phyloP scores from a whole-genome alignment of 2,797 vertebrate genomes.

The Babyrousa celebensis region DNA sequence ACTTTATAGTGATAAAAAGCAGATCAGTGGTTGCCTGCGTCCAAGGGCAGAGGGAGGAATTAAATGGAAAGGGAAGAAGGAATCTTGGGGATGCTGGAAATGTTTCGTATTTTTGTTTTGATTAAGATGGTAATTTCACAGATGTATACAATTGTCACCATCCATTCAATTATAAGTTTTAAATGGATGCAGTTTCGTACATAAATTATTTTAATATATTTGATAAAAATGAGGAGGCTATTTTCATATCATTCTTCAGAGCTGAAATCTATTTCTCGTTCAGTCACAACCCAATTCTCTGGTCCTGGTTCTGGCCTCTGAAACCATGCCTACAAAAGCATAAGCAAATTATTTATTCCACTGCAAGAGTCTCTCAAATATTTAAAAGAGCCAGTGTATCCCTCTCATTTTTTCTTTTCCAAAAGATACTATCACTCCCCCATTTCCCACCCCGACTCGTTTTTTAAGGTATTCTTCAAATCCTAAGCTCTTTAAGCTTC shows the following conservation, averaged over 20 bases:
- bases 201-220: slow-evolving; percentile 54
- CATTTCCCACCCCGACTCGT: not conserved
- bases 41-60: not conserved
- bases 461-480: slow-evolving; percentile 21
- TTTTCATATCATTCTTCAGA: slow-evolving; percentile 30
- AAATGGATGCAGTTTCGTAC: not conserved
- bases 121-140: slow-evolving; percentile 14
- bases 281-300: not conserved
- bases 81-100: slow-evolving; percentile 26
- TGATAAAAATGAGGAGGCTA: not conserved
- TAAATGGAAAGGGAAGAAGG: not conserved
- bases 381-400: slow-evolving; percentile 27
- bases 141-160: not conserved
- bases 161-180: slow-evolving; percentile 37
- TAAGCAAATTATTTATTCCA: slow-evolving; percentile 7
- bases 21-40: not conserved
- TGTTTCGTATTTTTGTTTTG: slow-evolving; percentile 37
- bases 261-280: slow-evolving; percentile 30
- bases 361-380: not conserved
- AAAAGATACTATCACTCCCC: not conserved
- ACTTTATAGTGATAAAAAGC: no score
- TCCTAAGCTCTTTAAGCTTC: not conserved
- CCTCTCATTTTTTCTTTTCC: not conserved
- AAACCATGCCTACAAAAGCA: slow-evolving; percentile 16
- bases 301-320: slow-evolving; percentile 23